These are phyloP conservation scores for Edolisoma coerulescens DNA, from an alignment of 2,113 vertebrate species.

Conservation along the genomic window DNA sequence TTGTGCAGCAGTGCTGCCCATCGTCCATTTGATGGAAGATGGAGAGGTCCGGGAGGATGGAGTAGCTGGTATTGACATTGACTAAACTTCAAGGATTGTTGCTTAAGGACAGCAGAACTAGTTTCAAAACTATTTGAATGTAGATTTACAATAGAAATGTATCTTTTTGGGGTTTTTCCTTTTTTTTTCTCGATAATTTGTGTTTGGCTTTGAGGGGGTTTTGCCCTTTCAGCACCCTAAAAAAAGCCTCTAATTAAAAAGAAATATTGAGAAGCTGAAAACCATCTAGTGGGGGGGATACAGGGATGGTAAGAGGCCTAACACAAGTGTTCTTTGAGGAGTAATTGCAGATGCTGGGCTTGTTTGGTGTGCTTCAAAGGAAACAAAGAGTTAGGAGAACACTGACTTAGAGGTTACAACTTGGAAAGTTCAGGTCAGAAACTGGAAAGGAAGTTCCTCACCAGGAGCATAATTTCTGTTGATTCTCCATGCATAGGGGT, in stretches of 20 bases:
- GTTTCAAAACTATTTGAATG: background rate
- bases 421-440: background rate
- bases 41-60: constrained; percentile 96
- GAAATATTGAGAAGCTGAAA: background rate
- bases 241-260: background rate
- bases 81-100: background rate
- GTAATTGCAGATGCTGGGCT: background rate
- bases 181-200: background rate
- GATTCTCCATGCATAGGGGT: background rate
- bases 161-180: background rate
- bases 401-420: background rate
- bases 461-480: background rate
- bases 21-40: constrained; percentile 98
- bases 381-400: background rate
- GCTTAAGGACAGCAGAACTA: background rate
- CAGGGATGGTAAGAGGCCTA: background rate
- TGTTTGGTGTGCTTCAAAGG: background rate
- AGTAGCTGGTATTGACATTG: constrained; percentile 83
- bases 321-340: background rate
- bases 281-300: background rate
- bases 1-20: constrained; percentile 94
- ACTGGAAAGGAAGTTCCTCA: background rate
- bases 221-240: background rate
- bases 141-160: background rate
- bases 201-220: background rate